Percentiles rank a stretch among this genome's conserved stretches.
Evolutionary conservation across 1,140 invertebrate species (phyloP).

Genomic region (Muscidifurax raptorellus): DNA sequence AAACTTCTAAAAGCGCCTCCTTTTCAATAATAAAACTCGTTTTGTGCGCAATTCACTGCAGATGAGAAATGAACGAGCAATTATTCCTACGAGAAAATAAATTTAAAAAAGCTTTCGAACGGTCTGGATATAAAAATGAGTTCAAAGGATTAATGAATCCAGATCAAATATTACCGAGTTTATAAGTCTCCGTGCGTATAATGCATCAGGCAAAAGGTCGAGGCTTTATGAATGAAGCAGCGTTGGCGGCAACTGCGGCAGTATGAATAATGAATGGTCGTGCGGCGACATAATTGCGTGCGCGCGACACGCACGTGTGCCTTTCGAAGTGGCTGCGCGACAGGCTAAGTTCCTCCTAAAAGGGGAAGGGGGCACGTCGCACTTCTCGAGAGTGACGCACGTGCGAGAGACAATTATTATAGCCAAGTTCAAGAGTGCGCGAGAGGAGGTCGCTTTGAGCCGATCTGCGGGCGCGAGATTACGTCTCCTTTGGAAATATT

Average conservation of each 20-base stretch:
- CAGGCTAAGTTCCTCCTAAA: neutral
- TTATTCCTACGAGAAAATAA: too few relatives aligned
- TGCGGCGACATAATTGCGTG: neutral
- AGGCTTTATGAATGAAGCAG: neutral
- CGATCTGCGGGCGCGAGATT: neutral
- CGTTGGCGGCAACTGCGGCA: neutral
- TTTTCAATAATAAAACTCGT: too few relatives aligned
- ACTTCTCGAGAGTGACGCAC: neutral
- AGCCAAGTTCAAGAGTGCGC: conserved; percentile 28
- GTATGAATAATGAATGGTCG: conserved; percentile 25
- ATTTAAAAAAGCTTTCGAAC: too few relatives aligned
- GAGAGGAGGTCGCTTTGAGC: neutral
- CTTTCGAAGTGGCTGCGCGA: neutral
- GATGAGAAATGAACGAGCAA: too few relatives aligned
- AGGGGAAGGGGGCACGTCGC: neutral
- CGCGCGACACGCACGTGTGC: neutral
- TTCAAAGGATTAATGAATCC: too few relatives aligned
- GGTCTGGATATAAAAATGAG: too few relatives aligned
- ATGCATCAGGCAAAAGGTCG: neutral
- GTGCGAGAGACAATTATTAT: neutral
- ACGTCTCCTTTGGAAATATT: neutral
- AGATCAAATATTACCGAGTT: too few relatives aligned
- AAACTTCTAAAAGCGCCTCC: too few relatives aligned
- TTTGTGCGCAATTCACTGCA: too few relatives aligned
- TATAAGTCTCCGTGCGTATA: too few relatives aligned